phyloP scores from a whole-genome alignment of 1,140 invertebrate genomes.

The Musca domestica region DNA sequence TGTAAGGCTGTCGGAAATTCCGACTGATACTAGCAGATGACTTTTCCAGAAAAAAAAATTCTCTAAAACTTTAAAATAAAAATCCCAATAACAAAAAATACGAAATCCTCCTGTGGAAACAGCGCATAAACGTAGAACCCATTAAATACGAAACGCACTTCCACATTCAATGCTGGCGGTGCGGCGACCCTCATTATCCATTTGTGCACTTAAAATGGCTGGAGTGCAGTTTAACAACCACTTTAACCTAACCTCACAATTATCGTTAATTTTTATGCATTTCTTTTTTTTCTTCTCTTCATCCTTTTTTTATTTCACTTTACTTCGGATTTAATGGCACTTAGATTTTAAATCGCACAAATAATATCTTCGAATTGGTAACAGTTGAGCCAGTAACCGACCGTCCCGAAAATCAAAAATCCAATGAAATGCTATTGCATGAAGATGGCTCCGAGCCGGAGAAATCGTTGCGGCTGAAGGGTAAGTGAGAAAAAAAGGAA shows the following conservation, averaged over 20 bases:
- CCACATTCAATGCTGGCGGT: no score
- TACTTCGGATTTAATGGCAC: slow-evolving; percentile 32
- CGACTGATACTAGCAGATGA: no score
- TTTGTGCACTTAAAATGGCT: background rate
- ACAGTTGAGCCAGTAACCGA: slow-evolving; percentile 79
- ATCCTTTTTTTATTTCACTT: no score
- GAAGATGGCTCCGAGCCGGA: slow-evolving; percentile 66
- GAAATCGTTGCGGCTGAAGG: slow-evolving; percentile 79
- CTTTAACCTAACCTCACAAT: background rate
- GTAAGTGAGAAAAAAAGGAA: slow-evolving; percentile 54
- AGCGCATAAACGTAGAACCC: no score
- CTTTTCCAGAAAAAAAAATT: no score
- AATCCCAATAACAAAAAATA: no score
- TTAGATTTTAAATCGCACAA: slow-evolving; percentile 89
- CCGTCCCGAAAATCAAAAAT: slow-evolving; percentile 60
- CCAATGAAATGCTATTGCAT: slow-evolving; percentile 60
- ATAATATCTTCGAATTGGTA: slow-evolving; percentile 94
- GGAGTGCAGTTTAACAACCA: background rate
- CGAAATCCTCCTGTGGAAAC: no score
- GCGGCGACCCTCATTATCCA: no score
- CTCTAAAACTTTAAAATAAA: no score
- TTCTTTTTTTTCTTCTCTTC: background rate
- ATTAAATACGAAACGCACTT: no score
- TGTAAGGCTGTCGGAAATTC: no score
- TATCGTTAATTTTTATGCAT: background rate